A percentile compares a stretch with the other conserved stretches of the same genome.
These are phyloP conservation scores for Poecilia velifera DNA, from an alignment of 2,797 vertebrate species.

Conservation along the genomic window DNA sequence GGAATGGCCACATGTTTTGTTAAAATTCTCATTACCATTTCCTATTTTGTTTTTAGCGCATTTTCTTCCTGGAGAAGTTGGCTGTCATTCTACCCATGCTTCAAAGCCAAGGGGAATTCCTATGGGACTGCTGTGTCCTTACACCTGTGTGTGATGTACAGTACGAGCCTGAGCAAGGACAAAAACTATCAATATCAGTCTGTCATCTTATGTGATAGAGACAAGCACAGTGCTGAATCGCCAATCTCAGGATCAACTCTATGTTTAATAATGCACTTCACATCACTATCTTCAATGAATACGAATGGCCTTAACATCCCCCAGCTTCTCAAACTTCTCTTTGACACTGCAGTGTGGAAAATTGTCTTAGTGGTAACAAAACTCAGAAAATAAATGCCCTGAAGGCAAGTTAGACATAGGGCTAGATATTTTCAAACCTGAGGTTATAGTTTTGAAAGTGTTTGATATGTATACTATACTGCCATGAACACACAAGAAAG, in stretches of 20 bases:
- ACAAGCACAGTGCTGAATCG: conserved; percentile 72
- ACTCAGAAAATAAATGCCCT: background rate
- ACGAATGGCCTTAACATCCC: conserved; percentile 40
- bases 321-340: conserved; percentile 40
- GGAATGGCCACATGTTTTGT: conserved; percentile 37
- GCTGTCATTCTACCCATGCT: conserved; percentile 64
- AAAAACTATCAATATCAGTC: conserved; percentile 76
- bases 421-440: background rate
- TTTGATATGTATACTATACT: background rate
- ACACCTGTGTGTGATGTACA: conserved; percentile 59
- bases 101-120: conserved; percentile 55
- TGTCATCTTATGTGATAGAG: conserved; percentile 75
- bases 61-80: conserved; percentile 55
- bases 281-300: conserved; percentile 54
- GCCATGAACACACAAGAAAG: background rate
- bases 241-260: conserved; percentile 41
- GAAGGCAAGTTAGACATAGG: background rate
- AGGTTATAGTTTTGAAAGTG: background rate
- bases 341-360: conserved; percentile 25
- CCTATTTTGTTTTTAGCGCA: conserved; percentile 48
- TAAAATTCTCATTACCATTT: conserved; percentile 59
- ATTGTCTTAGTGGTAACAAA: background rate
- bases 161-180: conserved; percentile 73
- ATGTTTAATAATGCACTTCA: conserved; percentile 56
- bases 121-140: conserved; percentile 37